Base-by-base conservation (phyloP, 1,140 invertebrate species). In the Hestina assimilis region DNA sequence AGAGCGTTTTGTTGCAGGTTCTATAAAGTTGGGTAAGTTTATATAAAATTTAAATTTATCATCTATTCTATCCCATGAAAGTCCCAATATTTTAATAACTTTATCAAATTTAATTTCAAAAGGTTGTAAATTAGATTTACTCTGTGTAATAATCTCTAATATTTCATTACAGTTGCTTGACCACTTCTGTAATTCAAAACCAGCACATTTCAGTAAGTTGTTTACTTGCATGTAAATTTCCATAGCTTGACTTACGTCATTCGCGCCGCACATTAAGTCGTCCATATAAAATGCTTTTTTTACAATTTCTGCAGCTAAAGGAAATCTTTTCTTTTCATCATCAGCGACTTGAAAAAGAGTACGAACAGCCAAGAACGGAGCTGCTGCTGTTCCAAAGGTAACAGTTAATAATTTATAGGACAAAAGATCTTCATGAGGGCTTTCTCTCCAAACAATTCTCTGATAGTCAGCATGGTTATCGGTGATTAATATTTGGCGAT, bases 111-210 rank as follows among this genome's bases (percentile, higher is more conserved):
- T 69, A 19, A 66, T 63, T 40, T 67, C 56, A 31, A 47, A 33
- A 56, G 24, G 51, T 17, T 65, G 52, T 14, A 48, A 56, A 24
- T 41, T 59, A 35, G 12, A 8, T 38, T 24, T 55, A 7, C 66
- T 28, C 48, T 20, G n/a, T 28, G 28, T 23, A 40, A 62, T 47
- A 43, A 19, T 41, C 19, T 57, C 38, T 31, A 71, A 60, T n/a
- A 71, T 21, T 28, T 67, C 59, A 11, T 67, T 48, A n/a, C 52
- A 62, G 47, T 67, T 67, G 46, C 68, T 64, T 1, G 58, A 48
- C 80, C 83, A 89, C 7, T 74, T 89, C 89, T 38, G 78, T 57
- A 15, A 87, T 26, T 70, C n/a, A 45, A 90, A 81, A 21, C 79
- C 78, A 35, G 66, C 76, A 8, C 19, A 53, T 33, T 42, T 20